A percentile compares a stretch with the other conserved stretches of the same genome.
phyloP scores from a whole-genome alignment of 2,113 vertebrate species.

The Cyrtonyx montezumae region DNA sequence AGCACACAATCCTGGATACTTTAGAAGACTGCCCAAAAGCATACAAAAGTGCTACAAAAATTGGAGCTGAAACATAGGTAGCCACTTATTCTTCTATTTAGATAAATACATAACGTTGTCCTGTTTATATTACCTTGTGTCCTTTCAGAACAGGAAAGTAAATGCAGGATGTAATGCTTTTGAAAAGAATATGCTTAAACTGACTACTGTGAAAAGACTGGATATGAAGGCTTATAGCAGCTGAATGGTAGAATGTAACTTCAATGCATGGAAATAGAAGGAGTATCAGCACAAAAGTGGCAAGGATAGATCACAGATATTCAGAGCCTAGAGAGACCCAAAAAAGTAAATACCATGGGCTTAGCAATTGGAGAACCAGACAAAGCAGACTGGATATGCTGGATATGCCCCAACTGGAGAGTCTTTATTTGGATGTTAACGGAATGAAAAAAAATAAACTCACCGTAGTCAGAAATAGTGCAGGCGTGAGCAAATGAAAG shows the following conservation, averaged over 20 bases:
- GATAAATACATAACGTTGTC: background rate
- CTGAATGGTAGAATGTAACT: background rate
- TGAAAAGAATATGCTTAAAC: background rate
- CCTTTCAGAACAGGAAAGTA: background rate
- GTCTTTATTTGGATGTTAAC: background rate
- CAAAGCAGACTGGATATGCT: background rate
- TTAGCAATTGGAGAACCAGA: background rate
- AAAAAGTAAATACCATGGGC: background rate
- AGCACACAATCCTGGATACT: background rate
- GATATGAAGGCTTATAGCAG: background rate
- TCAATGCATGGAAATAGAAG: background rate
- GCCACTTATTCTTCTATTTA: background rate
- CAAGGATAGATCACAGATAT: background rate
- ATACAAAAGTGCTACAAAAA: background rate
- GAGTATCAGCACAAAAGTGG: background rate
- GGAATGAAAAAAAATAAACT: slow-evolving; percentile 26
- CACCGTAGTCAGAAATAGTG: slow-evolving; percentile 94
- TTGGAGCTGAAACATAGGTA: background rate
- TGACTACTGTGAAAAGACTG: background rate
- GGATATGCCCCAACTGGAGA: background rate
- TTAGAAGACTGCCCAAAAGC: background rate
- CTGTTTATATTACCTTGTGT: background rate
- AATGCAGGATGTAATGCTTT: background rate
- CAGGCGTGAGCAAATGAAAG: slow-evolving; percentile 92
- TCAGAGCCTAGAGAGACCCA: background rate